phyloP scores from a whole-genome alignment of 2,888 invertebrate genomes.

The Julus scanicus region DNA sequence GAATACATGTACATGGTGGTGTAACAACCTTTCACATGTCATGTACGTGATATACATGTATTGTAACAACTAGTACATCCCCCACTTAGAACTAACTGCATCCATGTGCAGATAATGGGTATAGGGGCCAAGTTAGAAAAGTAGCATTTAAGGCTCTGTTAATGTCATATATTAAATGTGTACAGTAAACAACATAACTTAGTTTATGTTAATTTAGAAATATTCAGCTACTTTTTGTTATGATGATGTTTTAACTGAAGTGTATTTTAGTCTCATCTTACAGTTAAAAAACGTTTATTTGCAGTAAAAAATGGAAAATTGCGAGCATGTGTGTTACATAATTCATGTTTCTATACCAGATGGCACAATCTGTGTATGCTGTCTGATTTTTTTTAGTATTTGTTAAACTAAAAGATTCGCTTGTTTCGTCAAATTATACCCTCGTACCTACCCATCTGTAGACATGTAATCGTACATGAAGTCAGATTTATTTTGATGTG shows the following conservation, averaged over 20 bases:
- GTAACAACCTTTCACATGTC: too few species aligned
- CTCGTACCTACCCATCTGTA: background rate
- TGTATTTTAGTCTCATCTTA: background rate
- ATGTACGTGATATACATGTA: too few species aligned
- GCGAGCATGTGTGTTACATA: background rate
- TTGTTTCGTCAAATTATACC: background rate
- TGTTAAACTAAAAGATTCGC: background rate
- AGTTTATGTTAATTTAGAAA: background rate
- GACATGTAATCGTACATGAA: background rate
- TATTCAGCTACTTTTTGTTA: too few species aligned
- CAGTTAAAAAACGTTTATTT: background rate
- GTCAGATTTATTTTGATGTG: background rate
- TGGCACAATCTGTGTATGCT: background rate
- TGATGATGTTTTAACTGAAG: background rate
- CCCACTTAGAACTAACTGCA: too few species aligned
- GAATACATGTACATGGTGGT: too few species aligned
- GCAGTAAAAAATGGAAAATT: background rate
- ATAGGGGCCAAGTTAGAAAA: too few species aligned
- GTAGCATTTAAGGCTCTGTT: too few species aligned
- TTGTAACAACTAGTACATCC: too few species aligned
- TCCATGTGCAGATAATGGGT: too few species aligned
- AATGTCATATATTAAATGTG: background rate
- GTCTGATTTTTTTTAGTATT: background rate
- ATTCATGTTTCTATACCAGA: background rate
- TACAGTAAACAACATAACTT: background rate